Conservation (phyloP, 2,797 vertebrate species). For the Denticeps clupeoides region DNA sequence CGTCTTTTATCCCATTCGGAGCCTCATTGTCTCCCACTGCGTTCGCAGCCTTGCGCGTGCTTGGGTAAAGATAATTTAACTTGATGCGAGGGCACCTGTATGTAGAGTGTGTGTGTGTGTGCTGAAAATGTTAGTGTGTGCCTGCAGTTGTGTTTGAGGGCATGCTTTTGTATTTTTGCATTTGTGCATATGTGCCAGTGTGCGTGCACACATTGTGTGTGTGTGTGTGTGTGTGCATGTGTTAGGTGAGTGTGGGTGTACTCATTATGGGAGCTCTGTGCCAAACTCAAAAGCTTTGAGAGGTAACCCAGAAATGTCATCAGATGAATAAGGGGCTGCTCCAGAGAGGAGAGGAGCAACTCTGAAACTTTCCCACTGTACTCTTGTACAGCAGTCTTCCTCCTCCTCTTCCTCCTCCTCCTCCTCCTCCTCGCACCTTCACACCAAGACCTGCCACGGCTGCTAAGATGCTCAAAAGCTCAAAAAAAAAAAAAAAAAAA, state of each 20-base stretch:
- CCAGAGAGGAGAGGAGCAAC: constrained; percentile 28
- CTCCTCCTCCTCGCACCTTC: too few relatives aligned
- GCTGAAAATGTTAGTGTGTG: neutral
- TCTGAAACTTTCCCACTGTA: constrained; percentile 20
- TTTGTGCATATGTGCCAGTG: neutral
- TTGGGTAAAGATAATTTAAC: constrained; percentile 20
- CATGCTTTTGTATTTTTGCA: constrained; percentile 11
- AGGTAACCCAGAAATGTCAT: constrained; percentile 62
- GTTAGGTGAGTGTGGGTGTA: constrained; percentile 17
- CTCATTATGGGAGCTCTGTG: constrained; percentile 28
- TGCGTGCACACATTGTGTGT: constrained; percentile 12
- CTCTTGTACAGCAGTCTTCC: constrained; percentile 2
- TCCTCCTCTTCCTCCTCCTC: neutral
- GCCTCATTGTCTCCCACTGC: constrained; percentile 9
- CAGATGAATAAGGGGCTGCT: constrained; percentile 35
- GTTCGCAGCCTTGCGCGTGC: constrained; percentile 13
- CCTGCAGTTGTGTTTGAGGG: neutral
- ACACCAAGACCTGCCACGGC: neutral
- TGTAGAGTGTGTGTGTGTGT: neutral
- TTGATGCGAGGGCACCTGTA: constrained; percentile 20
- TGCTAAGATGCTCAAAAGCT: too few relatives aligned
- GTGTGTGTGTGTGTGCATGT: constrained; percentile 21
- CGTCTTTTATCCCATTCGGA: constrained; percentile 10
- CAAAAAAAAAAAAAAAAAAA: too few relatives aligned
- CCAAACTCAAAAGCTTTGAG: constrained; percentile 35